A percentile compares a stretch with the other conserved stretches of the same genome.
These are phyloP conservation scores for Spodoptera picta DNA, from an alignment of 2,888 invertebrate species.

Conservation along the genomic window DNA sequence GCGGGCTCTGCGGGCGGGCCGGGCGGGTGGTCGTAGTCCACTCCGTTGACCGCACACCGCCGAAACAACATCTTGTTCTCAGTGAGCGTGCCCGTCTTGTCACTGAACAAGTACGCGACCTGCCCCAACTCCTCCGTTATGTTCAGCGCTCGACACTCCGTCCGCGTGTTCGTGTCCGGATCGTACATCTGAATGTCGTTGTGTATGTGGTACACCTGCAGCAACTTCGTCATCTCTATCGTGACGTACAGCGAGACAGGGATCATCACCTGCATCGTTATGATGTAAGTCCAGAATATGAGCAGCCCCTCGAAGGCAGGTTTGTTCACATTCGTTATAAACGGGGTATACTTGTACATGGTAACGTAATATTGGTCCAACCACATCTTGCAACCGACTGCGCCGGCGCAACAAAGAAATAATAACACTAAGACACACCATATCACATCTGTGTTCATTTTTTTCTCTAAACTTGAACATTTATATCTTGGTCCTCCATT, in stretches of 20 bases:
- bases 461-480: slow-evolving; percentile 96
- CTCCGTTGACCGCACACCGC: slow-evolving; percentile 95
- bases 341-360: slow-evolving; percentile 89
- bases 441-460: slow-evolving; percentile 98
- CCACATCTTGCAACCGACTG: slow-evolving; percentile 97
- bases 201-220: slow-evolving; percentile 98
- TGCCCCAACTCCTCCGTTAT: slow-evolving; percentile 99
- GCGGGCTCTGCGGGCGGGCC: slow-evolving; percentile 91
- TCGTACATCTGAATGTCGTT: slow-evolving; percentile 96
- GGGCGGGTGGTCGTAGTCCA: slow-evolving; percentile 95
- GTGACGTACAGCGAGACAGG: slow-evolving; percentile 99
- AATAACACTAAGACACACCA: slow-evolving; percentile 98
- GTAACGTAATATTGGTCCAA: slow-evolving; percentile 87
- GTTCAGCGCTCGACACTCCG: slow-evolving; percentile 96
- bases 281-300: slow-evolving; percentile 98
- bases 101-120: slow-evolving; percentile 96
- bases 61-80: slow-evolving; percentile 99
- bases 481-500: slow-evolving; percentile 98
- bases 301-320: slow-evolving; percentile 93
- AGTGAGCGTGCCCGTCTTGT: slow-evolving; percentile 99
- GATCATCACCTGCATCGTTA: slow-evolving; percentile 98
- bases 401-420: slow-evolving; percentile 96
- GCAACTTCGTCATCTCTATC: slow-evolving; percentile 97
- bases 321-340: slow-evolving; percentile 90
- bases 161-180: slow-evolving; percentile 92